Percentiles rank a stretch among this genome's conserved stretches.
Evolutionary conservation across 2,113 vertebrate species (phyloP).

Genomic region (Bungarus multicinctus): DNA sequence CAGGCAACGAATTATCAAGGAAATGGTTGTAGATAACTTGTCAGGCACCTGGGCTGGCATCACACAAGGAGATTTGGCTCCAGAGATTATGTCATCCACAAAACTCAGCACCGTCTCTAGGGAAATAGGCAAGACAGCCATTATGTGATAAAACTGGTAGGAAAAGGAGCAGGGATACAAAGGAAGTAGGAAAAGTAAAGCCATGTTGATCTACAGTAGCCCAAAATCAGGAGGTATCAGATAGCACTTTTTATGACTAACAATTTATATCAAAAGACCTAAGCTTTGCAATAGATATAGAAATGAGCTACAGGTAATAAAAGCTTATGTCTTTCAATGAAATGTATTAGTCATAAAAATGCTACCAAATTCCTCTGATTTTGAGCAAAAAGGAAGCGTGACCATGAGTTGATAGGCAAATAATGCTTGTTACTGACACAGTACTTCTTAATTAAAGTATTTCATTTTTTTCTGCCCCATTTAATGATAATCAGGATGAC

Average conservation of each 20-base stretch:
- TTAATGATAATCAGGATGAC: background rate
- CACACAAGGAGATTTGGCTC: constrained; percentile 93
- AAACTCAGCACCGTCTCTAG: constrained; percentile 95
- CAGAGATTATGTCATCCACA: constrained; percentile 94
- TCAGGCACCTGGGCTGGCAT: constrained; percentile 94
- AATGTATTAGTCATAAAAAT: background rate
- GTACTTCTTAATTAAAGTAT: background rate
- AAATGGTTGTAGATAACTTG: constrained; percentile 86
- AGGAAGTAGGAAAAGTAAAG: background rate
- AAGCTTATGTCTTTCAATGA: background rate
- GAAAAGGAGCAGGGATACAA: background rate
- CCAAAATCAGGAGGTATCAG: background rate
- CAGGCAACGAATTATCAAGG: constrained; percentile 91
- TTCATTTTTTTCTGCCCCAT: background rate
- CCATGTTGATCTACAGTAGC: background rate
- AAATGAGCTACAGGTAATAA: background rate
- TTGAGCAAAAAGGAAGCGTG: background rate
- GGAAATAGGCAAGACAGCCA: constrained; percentile 19
- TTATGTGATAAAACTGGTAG: background rate
- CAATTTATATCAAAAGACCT: background rate
- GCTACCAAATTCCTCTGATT: background rate
- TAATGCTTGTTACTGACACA: background rate
- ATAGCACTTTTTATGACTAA: background rate
- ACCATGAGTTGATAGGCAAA: background rate
- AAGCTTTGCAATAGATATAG: background rate